Evolutionary conservation across 2,113 vertebrate genomes (phyloP).

Genomic region (Osmerus eperlanus): DNA sequence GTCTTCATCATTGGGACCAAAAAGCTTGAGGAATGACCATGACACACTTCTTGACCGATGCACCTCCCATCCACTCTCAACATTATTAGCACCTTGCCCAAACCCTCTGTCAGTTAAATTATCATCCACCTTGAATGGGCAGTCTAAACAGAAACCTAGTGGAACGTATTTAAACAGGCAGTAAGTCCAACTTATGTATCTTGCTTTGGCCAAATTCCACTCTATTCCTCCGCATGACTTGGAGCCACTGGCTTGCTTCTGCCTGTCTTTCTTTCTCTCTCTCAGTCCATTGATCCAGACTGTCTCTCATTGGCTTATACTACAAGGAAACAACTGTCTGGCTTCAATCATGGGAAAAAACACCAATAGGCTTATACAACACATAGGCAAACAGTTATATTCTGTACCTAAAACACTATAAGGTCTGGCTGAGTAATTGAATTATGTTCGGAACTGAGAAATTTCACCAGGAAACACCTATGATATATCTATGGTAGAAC

Average conservation of each 20-base stretch:
- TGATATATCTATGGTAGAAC: not conserved
- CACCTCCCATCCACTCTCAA: not conserved
- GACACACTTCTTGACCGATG: too few species aligned
- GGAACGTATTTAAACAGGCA: not conserved
- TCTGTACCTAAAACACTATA: not conserved
- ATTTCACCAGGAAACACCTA: not conserved
- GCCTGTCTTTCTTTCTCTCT: too few species aligned
- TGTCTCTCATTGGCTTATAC: conserved; percentile 12
- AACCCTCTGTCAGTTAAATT: conserved; percentile 3
- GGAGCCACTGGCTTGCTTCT: conserved; percentile 14
- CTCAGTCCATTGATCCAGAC: not conserved
- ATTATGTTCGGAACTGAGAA: too few species aligned
- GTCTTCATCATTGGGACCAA: too few species aligned
- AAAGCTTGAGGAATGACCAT: too few species aligned
- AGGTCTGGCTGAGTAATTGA: not conserved
- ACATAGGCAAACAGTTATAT: conserved; percentile 2
- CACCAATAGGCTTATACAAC: not conserved
- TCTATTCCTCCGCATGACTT: conserved; percentile 30
- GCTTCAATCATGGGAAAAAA: conserved; percentile 21
- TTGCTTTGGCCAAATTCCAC: conserved; percentile 28
- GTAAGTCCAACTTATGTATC: not conserved
- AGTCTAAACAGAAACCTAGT: conserved; percentile 3
- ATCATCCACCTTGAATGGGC: not conserved
- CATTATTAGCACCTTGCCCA: not conserved
- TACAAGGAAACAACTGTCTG: conserved; percentile 15